These are phyloP conservation scores for Phoenicopterus ruber DNA, from an alignment of 2,113 vertebrate species.

Conservation along the genomic window DNA sequence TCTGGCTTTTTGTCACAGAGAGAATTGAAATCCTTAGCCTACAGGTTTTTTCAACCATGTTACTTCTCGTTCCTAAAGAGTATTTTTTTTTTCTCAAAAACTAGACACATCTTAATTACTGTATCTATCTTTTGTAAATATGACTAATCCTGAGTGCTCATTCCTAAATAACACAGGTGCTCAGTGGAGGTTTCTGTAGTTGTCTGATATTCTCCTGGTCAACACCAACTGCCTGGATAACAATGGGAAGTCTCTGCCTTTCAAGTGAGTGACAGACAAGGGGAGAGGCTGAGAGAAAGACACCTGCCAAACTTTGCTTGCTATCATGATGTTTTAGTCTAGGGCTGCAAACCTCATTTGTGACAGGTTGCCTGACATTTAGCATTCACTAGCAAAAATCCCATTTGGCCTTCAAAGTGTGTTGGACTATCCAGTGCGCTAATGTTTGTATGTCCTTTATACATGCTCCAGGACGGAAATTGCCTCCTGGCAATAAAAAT, in stretches of 20 bases:
- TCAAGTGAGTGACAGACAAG: not conserved
- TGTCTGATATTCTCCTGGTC: not conserved
- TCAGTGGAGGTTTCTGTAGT: not conserved
- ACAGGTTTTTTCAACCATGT: not conserved
- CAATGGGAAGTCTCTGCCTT: not conserved
- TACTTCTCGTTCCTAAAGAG: not conserved
- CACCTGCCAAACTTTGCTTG: not conserved
- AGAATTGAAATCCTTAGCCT: not conserved
- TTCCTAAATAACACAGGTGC: not conserved
- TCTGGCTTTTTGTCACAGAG: not conserved
- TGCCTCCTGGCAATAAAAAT: not conserved
- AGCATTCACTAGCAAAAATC: not conserved
- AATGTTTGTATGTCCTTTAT: not conserved
- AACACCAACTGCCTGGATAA: not conserved
- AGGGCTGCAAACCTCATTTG: not conserved
- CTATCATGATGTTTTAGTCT: not conserved
- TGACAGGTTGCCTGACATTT: not conserved
- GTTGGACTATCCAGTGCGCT: not conserved
- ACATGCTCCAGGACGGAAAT: rapidly evolving
- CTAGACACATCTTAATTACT: not conserved
- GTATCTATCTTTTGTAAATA: not conserved
- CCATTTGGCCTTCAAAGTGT: not conserved
- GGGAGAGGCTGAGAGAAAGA: not conserved
- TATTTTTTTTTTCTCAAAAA: not conserved
- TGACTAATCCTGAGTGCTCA: not conserved